phyloP scores from a whole-genome alignment of 2,888 invertebrate species.

The Clostera curtula region DNA sequence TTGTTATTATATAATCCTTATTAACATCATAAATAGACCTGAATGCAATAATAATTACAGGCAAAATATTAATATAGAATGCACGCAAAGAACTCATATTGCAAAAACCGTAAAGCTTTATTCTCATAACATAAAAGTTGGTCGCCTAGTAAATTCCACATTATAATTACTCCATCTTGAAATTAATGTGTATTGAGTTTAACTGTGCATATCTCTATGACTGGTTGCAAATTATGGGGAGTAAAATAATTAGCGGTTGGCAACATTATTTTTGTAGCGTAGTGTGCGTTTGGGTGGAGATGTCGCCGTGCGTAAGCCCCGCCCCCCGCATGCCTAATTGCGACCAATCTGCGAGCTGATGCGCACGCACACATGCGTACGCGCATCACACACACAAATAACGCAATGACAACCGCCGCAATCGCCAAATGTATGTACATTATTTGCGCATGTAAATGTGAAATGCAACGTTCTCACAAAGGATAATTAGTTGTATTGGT shows the following conservation, averaged over 20 bases:
- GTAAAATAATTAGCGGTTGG: conserved; percentile 55
- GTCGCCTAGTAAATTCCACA: too few species aligned
- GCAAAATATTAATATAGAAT: too few species aligned
- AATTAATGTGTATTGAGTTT: conserved; percentile 32
- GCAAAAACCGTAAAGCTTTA: too few species aligned
- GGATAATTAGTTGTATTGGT: too few species aligned
- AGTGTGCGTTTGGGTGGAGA: conserved; percentile 53
- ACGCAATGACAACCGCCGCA: conserved; percentile 36
- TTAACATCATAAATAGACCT: too few species aligned
- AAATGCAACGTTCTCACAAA: conserved; percentile 19
- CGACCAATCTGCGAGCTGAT: conserved; percentile 63
- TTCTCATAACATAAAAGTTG: too few species aligned
- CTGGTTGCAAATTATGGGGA: conserved; percentile 26
- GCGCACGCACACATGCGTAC: conserved; percentile 44
- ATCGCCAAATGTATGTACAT: conserved; percentile 42
- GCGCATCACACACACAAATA: conserved; percentile 31
- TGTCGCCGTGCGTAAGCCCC: conserved; percentile 66
- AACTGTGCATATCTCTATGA: conserved; percentile 33
- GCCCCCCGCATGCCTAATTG: conserved; percentile 62
- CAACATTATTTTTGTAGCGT: conserved; percentile 45
- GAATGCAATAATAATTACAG: too few species aligned
- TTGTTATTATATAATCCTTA: too few species aligned
- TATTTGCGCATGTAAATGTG: conserved; percentile 26
- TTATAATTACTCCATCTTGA: conserved; percentile 27
- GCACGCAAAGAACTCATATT: too few species aligned